Conservation (phyloP, 1,140 invertebrate species). For the Bombus pascuorum region DNA sequence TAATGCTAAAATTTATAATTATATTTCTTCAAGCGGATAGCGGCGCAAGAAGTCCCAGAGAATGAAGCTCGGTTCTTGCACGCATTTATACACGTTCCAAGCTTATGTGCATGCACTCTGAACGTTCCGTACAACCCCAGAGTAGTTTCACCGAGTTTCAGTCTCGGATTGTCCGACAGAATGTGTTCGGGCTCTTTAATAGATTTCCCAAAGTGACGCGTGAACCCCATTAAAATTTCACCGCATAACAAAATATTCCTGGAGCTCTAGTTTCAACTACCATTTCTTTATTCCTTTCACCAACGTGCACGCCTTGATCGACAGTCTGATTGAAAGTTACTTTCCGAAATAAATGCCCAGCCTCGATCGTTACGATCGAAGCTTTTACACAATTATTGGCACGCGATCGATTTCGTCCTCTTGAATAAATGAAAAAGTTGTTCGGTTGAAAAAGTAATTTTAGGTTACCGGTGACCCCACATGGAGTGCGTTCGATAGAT, state of each 20-base stretch:
- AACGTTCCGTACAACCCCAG: conserved; percentile 22
- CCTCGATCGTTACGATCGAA: too few species aligned
- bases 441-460: background rate
- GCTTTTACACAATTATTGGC: too few species aligned
- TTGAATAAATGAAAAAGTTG: background rate
- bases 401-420: background rate
- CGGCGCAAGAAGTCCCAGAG: background rate
- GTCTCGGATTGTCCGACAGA: background rate
- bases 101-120: conserved; percentile 10
- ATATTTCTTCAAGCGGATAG: conserved; percentile 16
- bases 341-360: background rate
- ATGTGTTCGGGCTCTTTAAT: conserved; percentile 38
- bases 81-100: background rate
- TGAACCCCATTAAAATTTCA: conserved; percentile 41
- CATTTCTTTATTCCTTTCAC: background rate
- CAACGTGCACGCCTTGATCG: background rate
- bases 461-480: background rate
- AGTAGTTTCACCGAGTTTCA: conserved; percentile 41
- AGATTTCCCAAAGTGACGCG: conserved; percentile 24
- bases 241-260: background rate
- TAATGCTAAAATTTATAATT: conserved; percentile 32
- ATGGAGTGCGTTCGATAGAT: background rate
- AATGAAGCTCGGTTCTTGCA: conserved; percentile 10
- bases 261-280: too few species aligned
- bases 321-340: background rate